These are phyloP conservation scores for Coranthus polyacanthus DNA, from an alignment of 2,797 vertebrate genomes.

Conservation along the genomic window DNA sequence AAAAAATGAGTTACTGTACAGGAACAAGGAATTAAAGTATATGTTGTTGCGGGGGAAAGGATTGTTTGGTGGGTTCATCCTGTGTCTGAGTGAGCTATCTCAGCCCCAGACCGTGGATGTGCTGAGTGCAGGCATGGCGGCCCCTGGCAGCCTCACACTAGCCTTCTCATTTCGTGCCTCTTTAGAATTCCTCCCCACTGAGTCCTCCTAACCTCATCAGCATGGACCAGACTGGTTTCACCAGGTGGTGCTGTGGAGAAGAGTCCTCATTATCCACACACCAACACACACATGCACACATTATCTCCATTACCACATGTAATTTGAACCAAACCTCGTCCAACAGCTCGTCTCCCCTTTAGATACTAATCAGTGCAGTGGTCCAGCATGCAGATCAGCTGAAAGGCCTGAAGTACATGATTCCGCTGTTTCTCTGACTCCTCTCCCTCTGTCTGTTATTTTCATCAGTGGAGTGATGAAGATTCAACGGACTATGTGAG, in stretches of 20 bases:
- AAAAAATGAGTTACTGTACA: no score
- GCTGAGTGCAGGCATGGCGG: background rate
- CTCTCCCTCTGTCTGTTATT: slow-evolving; percentile 75
- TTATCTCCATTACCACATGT: slow-evolving; percentile 5
- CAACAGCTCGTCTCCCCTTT: background rate
- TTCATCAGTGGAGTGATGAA: slow-evolving; percentile 90
- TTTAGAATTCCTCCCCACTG: background rate
- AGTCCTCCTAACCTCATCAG: slow-evolving; percentile 7
- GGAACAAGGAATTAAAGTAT: no score
- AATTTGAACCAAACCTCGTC: background rate
- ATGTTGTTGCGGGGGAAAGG: no score
- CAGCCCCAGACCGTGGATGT: background rate
- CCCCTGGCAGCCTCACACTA: background rate
- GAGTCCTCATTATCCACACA: background rate
- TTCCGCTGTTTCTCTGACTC: slow-evolving; percentile 46
- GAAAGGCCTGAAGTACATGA: background rate
- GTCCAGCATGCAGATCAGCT: slow-evolving; percentile 13
- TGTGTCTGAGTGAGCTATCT: slow-evolving; percentile 6
- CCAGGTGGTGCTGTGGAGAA: background rate
- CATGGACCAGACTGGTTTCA: slow-evolving; percentile 6
- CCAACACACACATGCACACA: slow-evolving; percentile 3
- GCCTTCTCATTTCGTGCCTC: background rate
- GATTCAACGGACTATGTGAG: slow-evolving; percentile 91
- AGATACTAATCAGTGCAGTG: slow-evolving; percentile 4
- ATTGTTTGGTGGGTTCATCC: background rate